Conservation (phyloP, 1,140 invertebrate genomes). For the Drosophila nebulosa region DNA sequence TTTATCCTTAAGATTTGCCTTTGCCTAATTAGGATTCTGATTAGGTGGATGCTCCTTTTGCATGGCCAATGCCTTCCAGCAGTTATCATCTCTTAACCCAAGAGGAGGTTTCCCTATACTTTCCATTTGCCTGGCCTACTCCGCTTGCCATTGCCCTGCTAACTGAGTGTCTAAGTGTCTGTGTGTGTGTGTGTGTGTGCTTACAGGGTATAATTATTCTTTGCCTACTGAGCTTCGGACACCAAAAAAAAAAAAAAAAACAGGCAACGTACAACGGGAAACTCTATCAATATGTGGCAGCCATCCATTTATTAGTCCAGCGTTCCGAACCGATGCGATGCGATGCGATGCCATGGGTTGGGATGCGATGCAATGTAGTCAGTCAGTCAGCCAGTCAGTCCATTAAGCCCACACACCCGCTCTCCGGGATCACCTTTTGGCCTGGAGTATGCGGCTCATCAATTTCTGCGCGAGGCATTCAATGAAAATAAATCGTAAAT, state of each 20-base stretch:
- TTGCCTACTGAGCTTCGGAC: neutral
- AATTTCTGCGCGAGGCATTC: constrained; percentile 57
- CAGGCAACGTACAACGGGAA: neutral
- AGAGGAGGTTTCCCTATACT: too few relatives aligned
- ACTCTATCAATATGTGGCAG: constrained; percentile 25
- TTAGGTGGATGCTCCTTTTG: too few relatives aligned
- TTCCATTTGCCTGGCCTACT: too few relatives aligned
- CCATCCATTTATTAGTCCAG: constrained; percentile 37
- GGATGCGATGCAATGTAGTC: neutral
- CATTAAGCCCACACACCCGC: constrained; percentile 47
- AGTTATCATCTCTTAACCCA: too few relatives aligned
- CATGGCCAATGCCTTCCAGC: too few relatives aligned
- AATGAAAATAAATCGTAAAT: constrained; percentile 78
- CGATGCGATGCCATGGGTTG: neutral
- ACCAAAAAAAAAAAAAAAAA: too few relatives aligned
- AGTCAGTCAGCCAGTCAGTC: constrained; percentile 47
- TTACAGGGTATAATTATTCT: neutral
- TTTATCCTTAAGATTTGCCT: too few relatives aligned
- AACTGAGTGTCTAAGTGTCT: too few relatives aligned
- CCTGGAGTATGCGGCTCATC: constrained; percentile 65
- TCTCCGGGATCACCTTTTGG: constrained; percentile 57
- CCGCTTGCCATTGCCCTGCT: too few relatives aligned
- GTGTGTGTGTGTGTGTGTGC: too few relatives aligned
- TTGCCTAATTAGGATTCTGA: too few relatives aligned
- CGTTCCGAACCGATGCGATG: neutral